These are phyloP conservation scores for Neuroterus valhalla DNA, from an alignment of 1,140 invertebrate genomes.

Conservation along the genomic window DNA sequence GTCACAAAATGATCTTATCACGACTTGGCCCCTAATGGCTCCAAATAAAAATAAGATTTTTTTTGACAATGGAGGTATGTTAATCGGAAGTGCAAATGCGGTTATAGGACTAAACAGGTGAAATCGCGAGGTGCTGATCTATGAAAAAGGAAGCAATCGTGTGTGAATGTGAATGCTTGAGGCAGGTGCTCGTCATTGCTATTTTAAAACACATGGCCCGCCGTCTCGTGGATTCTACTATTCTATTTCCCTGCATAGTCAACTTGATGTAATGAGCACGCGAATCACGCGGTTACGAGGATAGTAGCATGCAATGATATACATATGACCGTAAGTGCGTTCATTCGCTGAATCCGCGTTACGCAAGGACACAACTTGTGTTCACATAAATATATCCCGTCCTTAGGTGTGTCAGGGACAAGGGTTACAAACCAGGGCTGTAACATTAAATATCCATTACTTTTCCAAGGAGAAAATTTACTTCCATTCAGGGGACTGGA, in stretches of 20 bases:
- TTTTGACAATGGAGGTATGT: too few species aligned
- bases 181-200: constrained; percentile 72
- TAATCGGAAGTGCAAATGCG: background rate
- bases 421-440: background rate
- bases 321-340: constrained; percentile 12
- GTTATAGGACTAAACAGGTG: background rate
- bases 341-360: background rate
- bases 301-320: background rate
- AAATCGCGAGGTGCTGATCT: constrained; percentile 21
- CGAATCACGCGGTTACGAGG: constrained; percentile 48
- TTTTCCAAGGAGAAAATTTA: too few species aligned
- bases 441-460: background rate
- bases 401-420: constrained; percentile 1
- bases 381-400: background rate
- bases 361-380: constrained; percentile 12
- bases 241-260: constrained; percentile 56
- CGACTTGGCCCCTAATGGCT: too few species aligned
- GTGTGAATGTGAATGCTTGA: constrained; percentile 62
- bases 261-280: constrained; percentile 48
- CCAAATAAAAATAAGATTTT: too few species aligned
- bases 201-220: constrained; percentile 66
- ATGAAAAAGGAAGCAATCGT: constrained; percentile 41
- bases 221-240: constrained; percentile 59
- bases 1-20: too few species aligned
- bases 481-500: too few species aligned